Conservation (phyloP, 2,113 vertebrate species). For the Bombycilla garrulus region DNA sequence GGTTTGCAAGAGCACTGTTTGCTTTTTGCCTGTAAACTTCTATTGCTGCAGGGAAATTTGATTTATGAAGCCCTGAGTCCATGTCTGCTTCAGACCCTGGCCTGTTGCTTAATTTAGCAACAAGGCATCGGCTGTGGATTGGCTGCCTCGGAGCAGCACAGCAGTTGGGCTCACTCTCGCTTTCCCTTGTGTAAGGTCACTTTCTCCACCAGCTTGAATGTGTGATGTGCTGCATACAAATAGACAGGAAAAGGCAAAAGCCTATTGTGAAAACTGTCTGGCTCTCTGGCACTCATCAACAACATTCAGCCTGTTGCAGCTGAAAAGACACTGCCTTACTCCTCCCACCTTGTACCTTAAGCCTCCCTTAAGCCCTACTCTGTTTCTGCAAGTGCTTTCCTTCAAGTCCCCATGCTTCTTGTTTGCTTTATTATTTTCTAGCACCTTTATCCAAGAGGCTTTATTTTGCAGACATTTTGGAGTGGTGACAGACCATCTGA, state of each 20-base stretch:
- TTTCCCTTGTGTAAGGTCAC: constrained; percentile 45
- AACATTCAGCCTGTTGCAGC: not conserved
- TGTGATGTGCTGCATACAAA: constrained; percentile 59
- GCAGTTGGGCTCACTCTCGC: constrained; percentile 10
- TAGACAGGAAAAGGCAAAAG: not conserved
- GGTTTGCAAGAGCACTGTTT: constrained; percentile 26
- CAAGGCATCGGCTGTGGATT: constrained; percentile 8
- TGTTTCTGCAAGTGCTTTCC: not conserved
- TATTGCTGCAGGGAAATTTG: constrained; percentile 52
- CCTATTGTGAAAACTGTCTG: constrained; percentile 6
- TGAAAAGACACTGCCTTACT: not conserved
- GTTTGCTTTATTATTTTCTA: not conserved
- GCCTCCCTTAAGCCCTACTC: not conserved
- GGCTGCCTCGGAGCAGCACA: constrained; percentile 26
- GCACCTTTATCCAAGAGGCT: not conserved
- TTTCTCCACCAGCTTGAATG: not conserved
- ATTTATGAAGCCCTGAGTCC: constrained; percentile 60
- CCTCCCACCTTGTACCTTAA: not conserved
- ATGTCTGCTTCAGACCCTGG: constrained; percentile 39
- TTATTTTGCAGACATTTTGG: not conserved
- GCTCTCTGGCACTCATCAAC: not conserved
- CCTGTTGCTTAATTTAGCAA: constrained; percentile 66
- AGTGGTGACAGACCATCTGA: not conserved
- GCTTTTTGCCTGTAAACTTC: constrained; percentile 28
- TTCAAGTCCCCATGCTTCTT: not conserved